A percentile compares a stretch with the other conserved stretches of the same genome.
Evolutionary conservation across 2,888 invertebrate genomes (phyloP).

Genomic region (Clepsis dumicolana): DNA sequence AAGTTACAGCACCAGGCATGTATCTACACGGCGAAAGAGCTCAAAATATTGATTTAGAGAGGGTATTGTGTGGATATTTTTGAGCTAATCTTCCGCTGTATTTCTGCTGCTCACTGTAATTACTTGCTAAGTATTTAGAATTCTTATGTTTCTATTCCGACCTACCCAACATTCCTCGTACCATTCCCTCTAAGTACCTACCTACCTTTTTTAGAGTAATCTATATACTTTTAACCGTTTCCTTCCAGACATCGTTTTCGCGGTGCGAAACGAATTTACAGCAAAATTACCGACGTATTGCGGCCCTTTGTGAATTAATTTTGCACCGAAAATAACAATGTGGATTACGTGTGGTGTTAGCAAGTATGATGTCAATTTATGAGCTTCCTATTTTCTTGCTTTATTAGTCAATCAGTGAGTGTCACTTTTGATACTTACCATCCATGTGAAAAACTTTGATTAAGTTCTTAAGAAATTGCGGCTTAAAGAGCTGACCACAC

Average conservation of each 20-base stretch:
- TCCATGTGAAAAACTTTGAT: neutral
- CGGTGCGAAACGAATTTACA: too few relatives aligned
- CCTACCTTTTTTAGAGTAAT: neutral
- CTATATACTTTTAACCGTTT: neutral
- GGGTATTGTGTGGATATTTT: neutral
- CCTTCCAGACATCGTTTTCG: too few relatives aligned
- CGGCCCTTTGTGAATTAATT: too few relatives aligned
- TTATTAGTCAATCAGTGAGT: too few relatives aligned
- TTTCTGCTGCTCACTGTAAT: neutral
- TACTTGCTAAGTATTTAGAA: neutral
- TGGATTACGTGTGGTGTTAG: too few relatives aligned
- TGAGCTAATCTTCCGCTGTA: too few relatives aligned
- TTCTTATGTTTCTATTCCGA: slow-evolving; percentile 11
- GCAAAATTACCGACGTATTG: too few relatives aligned
- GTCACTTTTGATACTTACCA: neutral
- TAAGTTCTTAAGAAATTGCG: neutral
- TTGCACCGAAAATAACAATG: too few relatives aligned
- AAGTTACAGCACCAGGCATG: too few relatives aligned
- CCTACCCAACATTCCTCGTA: slow-evolving; percentile 36
- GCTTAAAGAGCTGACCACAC: too few relatives aligned
- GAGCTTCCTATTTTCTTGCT: too few relatives aligned
- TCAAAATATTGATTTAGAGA: neutral
- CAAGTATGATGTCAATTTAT: too few relatives aligned
- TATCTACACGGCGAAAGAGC: neutral
- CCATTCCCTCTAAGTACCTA: slow-evolving; percentile 30